A percentile compares a stretch with the other conserved stretches of the same genome.
Conservation (phyloP, 2,888 invertebrate genomes). For the Folsomia candida region DNA sequence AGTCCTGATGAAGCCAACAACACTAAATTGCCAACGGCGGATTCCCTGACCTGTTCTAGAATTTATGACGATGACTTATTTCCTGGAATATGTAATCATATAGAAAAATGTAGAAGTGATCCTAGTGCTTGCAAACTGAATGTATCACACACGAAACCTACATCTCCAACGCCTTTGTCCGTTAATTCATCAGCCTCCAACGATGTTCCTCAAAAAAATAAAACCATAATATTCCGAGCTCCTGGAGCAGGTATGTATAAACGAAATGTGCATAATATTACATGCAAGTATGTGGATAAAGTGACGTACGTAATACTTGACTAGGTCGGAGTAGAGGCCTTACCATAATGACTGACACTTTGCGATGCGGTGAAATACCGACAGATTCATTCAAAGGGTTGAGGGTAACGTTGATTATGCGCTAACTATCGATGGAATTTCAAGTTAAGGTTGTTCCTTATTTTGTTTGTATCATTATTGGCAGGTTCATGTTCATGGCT, state of each 20-base stretch:
- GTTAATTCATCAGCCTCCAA: constrained; percentile 21
- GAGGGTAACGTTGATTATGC: constrained; percentile 20
- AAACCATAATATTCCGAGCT: constrained; percentile 39
- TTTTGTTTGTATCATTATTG: neutral
- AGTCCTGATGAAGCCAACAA: constrained; percentile 29
- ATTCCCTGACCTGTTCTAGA: constrained; percentile 41
- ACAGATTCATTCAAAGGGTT: constrained; percentile 48
- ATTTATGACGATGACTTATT: constrained; percentile 46
- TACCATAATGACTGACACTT: constrained; percentile 48
- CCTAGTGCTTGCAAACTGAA: constrained; percentile 35
- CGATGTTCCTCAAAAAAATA: constrained; percentile 27
- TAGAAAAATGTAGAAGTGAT: constrained; percentile 40
- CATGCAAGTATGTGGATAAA: no score
- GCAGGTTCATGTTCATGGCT: constrained; percentile 38
- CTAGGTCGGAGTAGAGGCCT: constrained; percentile 48
- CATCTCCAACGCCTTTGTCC: constrained; percentile 20
- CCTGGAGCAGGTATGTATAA: constrained; percentile 48
- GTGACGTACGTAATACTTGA: no score
- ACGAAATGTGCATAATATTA: no score
- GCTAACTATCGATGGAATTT: neutral
- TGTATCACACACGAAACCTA: constrained; percentile 17
- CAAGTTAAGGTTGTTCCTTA: neutral
- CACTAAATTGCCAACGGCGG: constrained; percentile 25
- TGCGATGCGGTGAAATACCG: constrained; percentile 44
- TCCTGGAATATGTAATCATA: constrained; percentile 40